These are phyloP conservation scores for Chiloscyllium punctatum DNA, from an alignment of 2,797 vertebrate genomes.

Conservation along the genomic window DNA sequence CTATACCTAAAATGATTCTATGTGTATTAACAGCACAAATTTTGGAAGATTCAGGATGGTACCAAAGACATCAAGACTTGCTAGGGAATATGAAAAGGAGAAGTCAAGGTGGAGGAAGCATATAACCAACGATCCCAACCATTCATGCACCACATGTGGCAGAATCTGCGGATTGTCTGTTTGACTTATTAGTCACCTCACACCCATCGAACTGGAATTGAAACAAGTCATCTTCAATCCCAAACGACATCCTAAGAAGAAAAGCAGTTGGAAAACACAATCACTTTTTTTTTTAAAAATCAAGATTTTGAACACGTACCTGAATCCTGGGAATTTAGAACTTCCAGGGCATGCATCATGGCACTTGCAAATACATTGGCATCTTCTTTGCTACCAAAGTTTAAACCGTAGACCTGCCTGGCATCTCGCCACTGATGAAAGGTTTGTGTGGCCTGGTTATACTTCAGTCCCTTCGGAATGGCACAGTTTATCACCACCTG, in stretches of 20 bases:
- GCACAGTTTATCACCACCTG: constrained; percentile 99
- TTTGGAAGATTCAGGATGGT: not conserved
- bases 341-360: constrained; percentile 99
- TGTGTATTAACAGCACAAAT: not conserved
- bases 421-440: constrained; percentile 98
- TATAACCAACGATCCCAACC: no score
- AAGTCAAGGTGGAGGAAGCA: no score
- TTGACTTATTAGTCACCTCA: not conserved
- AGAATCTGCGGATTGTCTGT: not conserved
- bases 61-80: no score
- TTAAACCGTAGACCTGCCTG: constrained; percentile 93
- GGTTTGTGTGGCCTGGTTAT: constrained; percentile 97
- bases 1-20: not conserved
- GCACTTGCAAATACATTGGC: constrained; percentile 98
- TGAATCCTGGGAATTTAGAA: constrained; percentile 94
- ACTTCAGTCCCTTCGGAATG: constrained; percentile 98
- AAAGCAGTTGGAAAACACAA: not conserved
- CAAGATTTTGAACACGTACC: constrained; percentile 57
- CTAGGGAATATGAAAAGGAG: no score
- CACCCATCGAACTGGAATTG: not conserved
- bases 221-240: not conserved
- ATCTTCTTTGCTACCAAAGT: constrained; percentile 98
- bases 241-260: not conserved
- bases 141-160: no score
- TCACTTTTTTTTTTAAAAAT: not conserved